A percentile compares a stretch with the other conserved stretches of the same genome.
Conservation (phyloP, 1,140 invertebrate species). For the Battus philenor region DNA sequence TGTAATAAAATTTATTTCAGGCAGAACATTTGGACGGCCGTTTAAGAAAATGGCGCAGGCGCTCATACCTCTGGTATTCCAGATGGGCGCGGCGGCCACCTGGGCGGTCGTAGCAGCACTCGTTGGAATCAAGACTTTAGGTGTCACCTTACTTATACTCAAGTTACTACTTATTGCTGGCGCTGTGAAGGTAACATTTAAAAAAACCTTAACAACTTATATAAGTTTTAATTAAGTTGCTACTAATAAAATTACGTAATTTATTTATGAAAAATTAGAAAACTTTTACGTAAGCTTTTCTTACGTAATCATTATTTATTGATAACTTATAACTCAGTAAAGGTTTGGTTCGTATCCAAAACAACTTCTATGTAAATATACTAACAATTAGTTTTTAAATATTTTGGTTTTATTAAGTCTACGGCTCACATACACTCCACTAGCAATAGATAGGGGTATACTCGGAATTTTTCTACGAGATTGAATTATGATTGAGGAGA, state of each 20-base stretch:
- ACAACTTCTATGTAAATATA: too few species aligned
- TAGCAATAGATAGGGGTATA: too few species aligned
- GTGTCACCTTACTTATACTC: conserved; percentile 50
- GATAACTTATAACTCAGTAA: too few species aligned
- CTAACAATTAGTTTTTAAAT: too few species aligned
- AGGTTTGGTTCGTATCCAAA: too few species aligned
- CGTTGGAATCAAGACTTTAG: conserved; percentile 60
- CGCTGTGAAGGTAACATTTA: conserved; percentile 60
- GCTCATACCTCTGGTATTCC: conserved; percentile 62
- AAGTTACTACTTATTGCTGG: conserved; percentile 55
- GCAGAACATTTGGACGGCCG: conserved; percentile 64
- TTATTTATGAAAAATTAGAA: not conserved
- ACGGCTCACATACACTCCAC: too few species aligned
- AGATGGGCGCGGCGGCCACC: conserved; percentile 59
- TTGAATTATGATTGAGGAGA: too few species aligned
- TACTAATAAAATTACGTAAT: not conserved
- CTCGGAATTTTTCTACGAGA: too few species aligned
- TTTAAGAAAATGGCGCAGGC: conserved; percentile 66
- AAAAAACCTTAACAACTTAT: too few species aligned
- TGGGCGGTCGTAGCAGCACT: conserved; percentile 65
- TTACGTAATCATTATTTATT: too few species aligned
- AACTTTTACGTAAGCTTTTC: not conserved
- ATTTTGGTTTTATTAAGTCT: too few species aligned
- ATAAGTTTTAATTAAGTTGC: too few species aligned
- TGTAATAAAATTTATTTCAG: conserved; percentile 25